These are phyloP conservation scores for Mythimna ferrago DNA, from an alignment of 2,888 invertebrate genomes.

Conservation along the genomic window DNA sequence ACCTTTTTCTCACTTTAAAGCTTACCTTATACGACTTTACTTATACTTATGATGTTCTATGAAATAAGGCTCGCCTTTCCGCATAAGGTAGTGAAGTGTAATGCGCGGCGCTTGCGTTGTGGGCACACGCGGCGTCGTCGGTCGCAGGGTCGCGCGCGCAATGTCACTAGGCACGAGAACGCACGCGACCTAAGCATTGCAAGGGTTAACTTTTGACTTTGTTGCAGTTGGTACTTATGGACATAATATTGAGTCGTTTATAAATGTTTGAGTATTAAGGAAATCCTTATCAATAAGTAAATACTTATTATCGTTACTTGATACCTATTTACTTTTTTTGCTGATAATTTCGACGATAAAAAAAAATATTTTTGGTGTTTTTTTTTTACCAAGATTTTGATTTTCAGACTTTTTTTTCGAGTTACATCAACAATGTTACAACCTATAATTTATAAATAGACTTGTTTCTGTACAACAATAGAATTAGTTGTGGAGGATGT, in stretches of 20 bases:
- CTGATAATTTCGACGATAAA: background rate
- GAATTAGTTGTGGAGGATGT: conserved; percentile 38
- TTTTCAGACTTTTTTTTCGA: too few relatives aligned
- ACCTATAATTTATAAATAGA: background rate
- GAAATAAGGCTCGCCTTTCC: conserved; percentile 26
- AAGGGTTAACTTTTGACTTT: conserved; percentile 46
- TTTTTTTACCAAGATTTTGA: background rate
- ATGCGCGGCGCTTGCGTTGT: conserved; percentile 54
- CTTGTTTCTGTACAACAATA: conserved; percentile 19
- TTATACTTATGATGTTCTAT: conserved; percentile 27
- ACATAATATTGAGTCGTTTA: background rate
- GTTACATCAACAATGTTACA: background rate
- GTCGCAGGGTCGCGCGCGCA: conserved; percentile 66
- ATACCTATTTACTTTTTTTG: background rate
- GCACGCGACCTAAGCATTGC: conserved; percentile 47
- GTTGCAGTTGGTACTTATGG: conserved; percentile 9
- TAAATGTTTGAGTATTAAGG: background rate
- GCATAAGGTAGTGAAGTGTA: conserved; percentile 47
- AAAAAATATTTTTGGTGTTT: background rate
- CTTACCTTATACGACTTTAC: conserved; percentile 40
- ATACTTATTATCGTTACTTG: background rate
- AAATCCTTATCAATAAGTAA: too few relatives aligned
- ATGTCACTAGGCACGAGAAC: conserved; percentile 55
- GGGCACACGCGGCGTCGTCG: conserved; percentile 38
- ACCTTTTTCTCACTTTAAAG: conserved; percentile 37